Percentiles rank a stretch among this genome's conserved stretches.
These are phyloP conservation scores for Scaptomyza tumidula DNA, from an alignment of 2,888 invertebrate species.

Conservation along the genomic window DNA sequence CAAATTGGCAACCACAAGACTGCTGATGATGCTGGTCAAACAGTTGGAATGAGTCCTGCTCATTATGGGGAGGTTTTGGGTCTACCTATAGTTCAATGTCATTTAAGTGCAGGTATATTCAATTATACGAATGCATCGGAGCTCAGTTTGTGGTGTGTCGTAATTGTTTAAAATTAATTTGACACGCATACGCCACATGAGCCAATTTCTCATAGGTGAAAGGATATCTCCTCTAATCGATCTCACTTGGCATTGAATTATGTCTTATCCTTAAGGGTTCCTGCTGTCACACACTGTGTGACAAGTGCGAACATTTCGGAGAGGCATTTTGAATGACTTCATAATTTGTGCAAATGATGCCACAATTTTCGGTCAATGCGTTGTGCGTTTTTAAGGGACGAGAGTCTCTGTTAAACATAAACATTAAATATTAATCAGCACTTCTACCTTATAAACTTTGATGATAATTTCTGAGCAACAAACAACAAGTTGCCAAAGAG, in stretches of 20 bases:
- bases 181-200: constrained; percentile 44
- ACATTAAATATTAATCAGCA: constrained; percentile 82
- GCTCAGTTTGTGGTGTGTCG: background rate
- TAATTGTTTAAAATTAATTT: constrained; percentile 50
- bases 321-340: constrained; percentile 60
- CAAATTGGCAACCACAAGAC: constrained; percentile 54
- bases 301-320: constrained; percentile 1
- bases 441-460: constrained; percentile 73
- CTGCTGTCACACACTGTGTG: background rate
- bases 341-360: constrained; percentile 73
- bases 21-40: constrained; percentile 60
- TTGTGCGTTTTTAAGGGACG: constrained; percentile 1
- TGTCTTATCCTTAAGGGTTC: constrained; percentile 3
- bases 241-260: background rate
- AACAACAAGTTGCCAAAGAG: constrained; percentile 41
- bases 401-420: constrained; percentile 57
- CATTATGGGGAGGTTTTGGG: background rate
- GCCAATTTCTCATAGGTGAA: background rate
- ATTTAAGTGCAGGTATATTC: constrained; percentile 14
- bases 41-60: background rate
- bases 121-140: constrained; percentile 3
- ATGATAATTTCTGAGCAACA: constrained; percentile 62
- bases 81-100: constrained; percentile 18
- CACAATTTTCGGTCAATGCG: constrained; percentile 45
- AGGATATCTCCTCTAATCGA: background rate